phyloP scores from a whole-genome alignment of 2,888 invertebrate genomes.

The Diarsia dahlii region DNA sequence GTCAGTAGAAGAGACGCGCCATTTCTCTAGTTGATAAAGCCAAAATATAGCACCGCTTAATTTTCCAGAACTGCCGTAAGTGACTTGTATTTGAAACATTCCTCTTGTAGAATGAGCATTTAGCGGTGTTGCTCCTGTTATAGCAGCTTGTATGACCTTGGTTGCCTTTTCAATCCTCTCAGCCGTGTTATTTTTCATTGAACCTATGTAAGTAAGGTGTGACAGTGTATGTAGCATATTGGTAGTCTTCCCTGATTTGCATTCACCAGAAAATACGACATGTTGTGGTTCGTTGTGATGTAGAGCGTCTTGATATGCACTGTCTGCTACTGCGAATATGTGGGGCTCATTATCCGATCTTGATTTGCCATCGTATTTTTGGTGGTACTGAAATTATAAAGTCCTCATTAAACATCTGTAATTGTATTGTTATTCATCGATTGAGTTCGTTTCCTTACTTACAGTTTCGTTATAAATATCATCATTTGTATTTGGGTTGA shows the following conservation, averaged over 20 bases:
- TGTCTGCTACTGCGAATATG: constrained; percentile 96
- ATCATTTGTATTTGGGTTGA: constrained; percentile 95
- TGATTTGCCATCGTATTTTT: constrained; percentile 95
- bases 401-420: neutral
- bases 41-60: constrained; percentile 97
- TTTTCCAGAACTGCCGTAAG: constrained; percentile 96
- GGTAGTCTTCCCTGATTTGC: constrained; percentile 97
- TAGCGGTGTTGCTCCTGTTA: constrained; percentile 96
- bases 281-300: constrained; percentile 97
- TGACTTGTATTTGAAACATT: constrained; percentile 94
- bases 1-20: constrained; percentile 95
- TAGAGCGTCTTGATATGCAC: constrained; percentile 97
- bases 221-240: constrained; percentile 94
- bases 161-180: constrained; percentile 93
- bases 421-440: neutral
- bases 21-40: constrained; percentile 96
- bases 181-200: constrained; percentile 92
- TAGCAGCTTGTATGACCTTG: constrained; percentile 94
- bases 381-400: constrained; percentile 92
- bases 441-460: constrained; percentile 68
- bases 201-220: constrained; percentile 95
- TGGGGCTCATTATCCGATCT: constrained; percentile 97
- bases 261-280: constrained; percentile 97
- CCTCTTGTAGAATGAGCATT: constrained; percentile 97
- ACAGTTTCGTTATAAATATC: constrained; percentile 94